Evolutionary conservation across 1,140 invertebrate genomes (phyloP).

Genomic region (Magallana angulata): DNA sequence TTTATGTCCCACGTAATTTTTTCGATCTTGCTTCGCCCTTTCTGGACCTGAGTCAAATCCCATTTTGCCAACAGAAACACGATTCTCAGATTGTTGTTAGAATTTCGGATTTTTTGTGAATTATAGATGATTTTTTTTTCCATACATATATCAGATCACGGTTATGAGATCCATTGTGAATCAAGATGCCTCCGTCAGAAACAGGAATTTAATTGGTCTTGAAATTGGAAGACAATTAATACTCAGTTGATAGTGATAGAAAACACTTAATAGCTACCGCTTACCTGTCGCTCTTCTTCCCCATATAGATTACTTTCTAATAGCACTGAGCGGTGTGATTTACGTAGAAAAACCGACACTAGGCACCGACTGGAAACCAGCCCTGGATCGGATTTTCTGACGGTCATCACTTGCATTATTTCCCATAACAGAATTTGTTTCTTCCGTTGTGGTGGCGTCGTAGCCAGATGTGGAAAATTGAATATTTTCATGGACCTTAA

Average conservation of each 20-base stretch:
- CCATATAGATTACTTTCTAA: constrained; percentile 18
- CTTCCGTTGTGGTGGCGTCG: not conserved
- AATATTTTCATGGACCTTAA: not conserved
- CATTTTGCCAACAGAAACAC: not conserved
- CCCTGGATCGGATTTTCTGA: not conserved
- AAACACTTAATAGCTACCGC: constrained; percentile 1
- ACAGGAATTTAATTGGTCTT: constrained; percentile 22
- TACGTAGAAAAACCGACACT: constrained; percentile 1
- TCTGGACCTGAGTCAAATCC: not conserved
- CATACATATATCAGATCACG: not conserved
- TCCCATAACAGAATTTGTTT: not conserved
- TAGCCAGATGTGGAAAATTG: not conserved
- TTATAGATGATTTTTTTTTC: not conserved
- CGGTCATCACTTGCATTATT: not conserved
- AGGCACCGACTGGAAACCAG: not conserved
- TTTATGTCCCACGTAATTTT: not conserved
- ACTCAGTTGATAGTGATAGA: not conserved
- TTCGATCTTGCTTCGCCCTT: not conserved
- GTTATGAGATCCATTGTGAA: not conserved
- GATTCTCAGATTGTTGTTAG: not conserved
- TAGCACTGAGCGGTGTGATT: not conserved
- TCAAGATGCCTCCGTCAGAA: not conserved
- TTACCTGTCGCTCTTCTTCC: not conserved
- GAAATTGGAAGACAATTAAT: constrained; percentile 30
- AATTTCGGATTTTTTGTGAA: not conserved